A percentile compares a stretch with the other conserved stretches of the same genome.
Evolutionary conservation across 2,888 invertebrate species (phyloP).

Genomic region (Lasius platythorax): DNA sequence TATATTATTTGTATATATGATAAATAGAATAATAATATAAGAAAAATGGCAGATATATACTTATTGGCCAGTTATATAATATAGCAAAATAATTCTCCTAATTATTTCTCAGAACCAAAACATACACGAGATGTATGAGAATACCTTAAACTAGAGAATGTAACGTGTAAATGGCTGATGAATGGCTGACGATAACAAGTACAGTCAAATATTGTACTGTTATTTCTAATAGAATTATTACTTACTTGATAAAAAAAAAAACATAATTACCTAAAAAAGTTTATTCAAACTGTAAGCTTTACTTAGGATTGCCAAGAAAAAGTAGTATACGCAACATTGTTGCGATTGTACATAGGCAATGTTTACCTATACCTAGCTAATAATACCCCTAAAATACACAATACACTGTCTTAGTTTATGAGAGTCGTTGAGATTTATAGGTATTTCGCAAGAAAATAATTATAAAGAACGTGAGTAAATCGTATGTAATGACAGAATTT

Average conservation of each 20-base stretch:
- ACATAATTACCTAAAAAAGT: slow-evolving; percentile 78
- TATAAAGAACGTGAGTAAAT: neutral
- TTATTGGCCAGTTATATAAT: slow-evolving; percentile 90
- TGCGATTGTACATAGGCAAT: slow-evolving; percentile 79
- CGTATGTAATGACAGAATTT: neutral
- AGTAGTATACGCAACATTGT: slow-evolving; percentile 72
- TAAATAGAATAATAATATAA: slow-evolving; percentile 89
- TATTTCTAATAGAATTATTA: slow-evolving; percentile 78
- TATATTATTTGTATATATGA: slow-evolving; percentile 90
- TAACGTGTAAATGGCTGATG: slow-evolving; percentile 72
- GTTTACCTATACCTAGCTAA: slow-evolving; percentile 78
- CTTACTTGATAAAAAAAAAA: slow-evolving; percentile 77
- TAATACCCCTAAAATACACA: slow-evolving; percentile 76
- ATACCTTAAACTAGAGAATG: slow-evolving; percentile 72
- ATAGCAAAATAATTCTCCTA: slow-evolving; percentile 79
- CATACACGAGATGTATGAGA: slow-evolving; percentile 74
- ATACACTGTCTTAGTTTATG: slow-evolving; percentile 72
- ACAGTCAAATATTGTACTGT: slow-evolving; percentile 69
- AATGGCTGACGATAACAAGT: slow-evolving; percentile 61
- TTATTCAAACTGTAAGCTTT: slow-evolving; percentile 79
- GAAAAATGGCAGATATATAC: slow-evolving; percentile 88
- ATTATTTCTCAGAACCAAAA: slow-evolving; percentile 82
- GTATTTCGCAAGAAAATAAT: slow-evolving; percentile 42
- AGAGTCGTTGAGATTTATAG: slow-evolving; percentile 69
- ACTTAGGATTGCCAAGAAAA: slow-evolving; percentile 75